These are phyloP conservation scores for Tylochromis polylepis DNA, from an alignment of 2,113 vertebrate genomes.

Conservation along the genomic window DNA sequence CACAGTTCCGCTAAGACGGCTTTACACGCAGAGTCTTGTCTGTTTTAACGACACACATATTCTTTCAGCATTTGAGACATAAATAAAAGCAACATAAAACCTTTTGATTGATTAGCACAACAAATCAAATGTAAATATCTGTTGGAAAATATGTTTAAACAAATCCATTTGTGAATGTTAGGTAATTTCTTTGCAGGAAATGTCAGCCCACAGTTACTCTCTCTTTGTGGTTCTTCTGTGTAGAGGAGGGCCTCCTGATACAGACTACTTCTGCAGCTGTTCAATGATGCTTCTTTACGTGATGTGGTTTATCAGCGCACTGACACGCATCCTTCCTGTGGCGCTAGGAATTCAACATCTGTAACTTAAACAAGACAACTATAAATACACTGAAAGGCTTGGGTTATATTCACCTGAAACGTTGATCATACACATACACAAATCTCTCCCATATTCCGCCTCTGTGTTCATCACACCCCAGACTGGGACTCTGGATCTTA, in stretches of 20 bases:
- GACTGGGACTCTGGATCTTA: slow-evolving; percentile 46
- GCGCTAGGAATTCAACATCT: neutral
- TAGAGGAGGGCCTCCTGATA: neutral
- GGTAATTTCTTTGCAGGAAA: neutral
- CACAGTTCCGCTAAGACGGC: accelerated
- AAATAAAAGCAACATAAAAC: neutral
- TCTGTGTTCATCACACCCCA: neutral
- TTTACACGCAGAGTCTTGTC: neutral
- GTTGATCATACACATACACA: neutral
- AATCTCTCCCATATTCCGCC: slow-evolving; percentile 5
- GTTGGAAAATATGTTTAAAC: neutral
- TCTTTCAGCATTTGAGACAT: neutral
- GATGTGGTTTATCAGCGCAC: neutral
- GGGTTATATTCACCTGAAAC: neutral
- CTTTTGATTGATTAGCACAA: neutral
- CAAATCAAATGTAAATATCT: neutral
- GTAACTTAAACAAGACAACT: neutral
- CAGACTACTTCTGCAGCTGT: neutral
- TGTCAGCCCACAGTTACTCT: neutral
- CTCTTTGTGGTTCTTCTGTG: neutral
- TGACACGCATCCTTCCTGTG: slow-evolving; percentile 12
- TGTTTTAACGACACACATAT: neutral
- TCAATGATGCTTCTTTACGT: neutral
- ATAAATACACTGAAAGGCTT: neutral
- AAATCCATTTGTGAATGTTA: neutral